phyloP scores from a whole-genome alignment of 2,113 vertebrate genomes.

The Sminthopsis crassicaudata region DNA sequence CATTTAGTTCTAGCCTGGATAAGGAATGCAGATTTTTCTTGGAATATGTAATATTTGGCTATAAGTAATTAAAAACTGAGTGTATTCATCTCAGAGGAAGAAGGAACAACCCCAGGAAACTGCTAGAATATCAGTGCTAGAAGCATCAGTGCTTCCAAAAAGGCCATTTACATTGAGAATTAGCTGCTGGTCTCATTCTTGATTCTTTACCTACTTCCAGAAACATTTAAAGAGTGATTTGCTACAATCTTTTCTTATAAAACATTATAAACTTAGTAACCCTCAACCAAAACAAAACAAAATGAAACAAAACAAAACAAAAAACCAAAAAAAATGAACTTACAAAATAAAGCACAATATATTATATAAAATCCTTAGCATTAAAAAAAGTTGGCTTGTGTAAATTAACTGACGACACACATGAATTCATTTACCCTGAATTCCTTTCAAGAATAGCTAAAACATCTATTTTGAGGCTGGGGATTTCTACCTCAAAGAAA shows the following conservation, averaged over 20 bases:
- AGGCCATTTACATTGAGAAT: constrained; percentile 27
- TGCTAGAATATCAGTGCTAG: constrained; percentile 37
- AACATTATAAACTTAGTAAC: background rate
- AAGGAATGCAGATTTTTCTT: background rate
- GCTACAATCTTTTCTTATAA: background rate
- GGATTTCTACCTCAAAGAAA: background rate
- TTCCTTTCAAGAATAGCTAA: background rate
- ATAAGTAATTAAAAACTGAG: constrained; percentile 20
- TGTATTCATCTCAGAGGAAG: background rate
- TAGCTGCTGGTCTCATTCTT: constrained; percentile 22
- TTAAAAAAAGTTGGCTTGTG: background rate
- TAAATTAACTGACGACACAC: background rate
- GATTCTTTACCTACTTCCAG: constrained; percentile 2
- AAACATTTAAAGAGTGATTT: background rate
- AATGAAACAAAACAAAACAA: too few species aligned
- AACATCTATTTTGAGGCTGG: background rate
- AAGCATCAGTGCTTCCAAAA: constrained; percentile 15
- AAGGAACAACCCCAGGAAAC: background rate
- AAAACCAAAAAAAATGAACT: background rate
- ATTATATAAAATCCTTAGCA: background rate
- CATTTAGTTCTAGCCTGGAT: background rate
- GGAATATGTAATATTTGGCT: background rate
- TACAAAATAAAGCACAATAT: background rate
- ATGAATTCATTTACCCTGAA: background rate
- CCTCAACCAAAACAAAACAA: background rate